phyloP scores from a whole-genome alignment of 2,888 invertebrate genomes.

The Apotomis turbidana region DNA sequence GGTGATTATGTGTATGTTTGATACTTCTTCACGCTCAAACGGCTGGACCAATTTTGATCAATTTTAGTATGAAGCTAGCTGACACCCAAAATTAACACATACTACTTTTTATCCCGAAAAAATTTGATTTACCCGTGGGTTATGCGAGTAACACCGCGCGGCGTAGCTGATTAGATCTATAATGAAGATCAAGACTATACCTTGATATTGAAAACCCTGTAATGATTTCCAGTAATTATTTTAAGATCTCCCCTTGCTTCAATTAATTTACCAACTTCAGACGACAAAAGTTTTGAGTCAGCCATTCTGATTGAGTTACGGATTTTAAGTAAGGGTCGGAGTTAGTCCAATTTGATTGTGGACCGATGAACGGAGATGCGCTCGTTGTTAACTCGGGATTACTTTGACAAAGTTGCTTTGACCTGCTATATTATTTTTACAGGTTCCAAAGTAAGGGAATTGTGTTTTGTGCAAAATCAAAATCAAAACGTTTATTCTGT shows the following conservation, averaged over 20 bases:
- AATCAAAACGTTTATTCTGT: no score
- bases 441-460: no score
- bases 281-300: slow-evolving; percentile 36
- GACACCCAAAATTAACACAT: no score
- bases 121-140: no score
- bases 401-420: neutral
- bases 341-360: slow-evolving; percentile 23
- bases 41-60: no score
- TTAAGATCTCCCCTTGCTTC: slow-evolving; percentile 37
- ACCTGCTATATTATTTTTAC: neutral
- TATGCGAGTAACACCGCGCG: no score
- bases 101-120: no score
- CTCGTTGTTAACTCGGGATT: neutral
- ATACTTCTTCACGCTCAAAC: no score
- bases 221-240: slow-evolving; percentile 36
- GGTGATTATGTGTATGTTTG: no score
- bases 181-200: neutral
- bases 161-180: no score
- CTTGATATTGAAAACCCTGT: slow-evolving; percentile 23
- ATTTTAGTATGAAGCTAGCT: no score
- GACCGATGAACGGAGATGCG: slow-evolving; percentile 11
- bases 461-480: no score
- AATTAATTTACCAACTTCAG: slow-evolving; percentile 34
- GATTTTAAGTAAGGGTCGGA: slow-evolving; percentile 29
- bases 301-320: slow-evolving; percentile 32